A percentile compares a stretch with the other conserved stretches of the same genome.
Conservation (phyloP, 2,113 vertebrate species). For the Sorex araneus region DNA sequence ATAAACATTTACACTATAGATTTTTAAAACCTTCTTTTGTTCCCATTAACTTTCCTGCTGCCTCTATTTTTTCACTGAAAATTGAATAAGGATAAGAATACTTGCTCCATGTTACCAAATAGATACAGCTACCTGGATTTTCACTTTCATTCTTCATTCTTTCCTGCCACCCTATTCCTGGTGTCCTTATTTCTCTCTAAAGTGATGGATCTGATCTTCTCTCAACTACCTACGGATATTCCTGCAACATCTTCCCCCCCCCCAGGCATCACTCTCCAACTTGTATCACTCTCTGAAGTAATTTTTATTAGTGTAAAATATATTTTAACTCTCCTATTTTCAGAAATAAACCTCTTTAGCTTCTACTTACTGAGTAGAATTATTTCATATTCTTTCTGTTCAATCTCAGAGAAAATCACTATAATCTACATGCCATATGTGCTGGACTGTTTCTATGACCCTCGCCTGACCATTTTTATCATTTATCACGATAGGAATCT, state of each 20-base stretch:
- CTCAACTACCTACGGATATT: not conserved
- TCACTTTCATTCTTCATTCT: not conserved
- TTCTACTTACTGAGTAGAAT: not conserved
- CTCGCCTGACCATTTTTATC: not conserved
- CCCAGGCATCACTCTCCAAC: not conserved
- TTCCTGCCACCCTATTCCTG: not conserved
- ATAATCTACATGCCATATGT: not conserved
- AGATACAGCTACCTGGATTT: not conserved
- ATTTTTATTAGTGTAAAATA: not conserved
- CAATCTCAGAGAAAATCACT: not conserved
- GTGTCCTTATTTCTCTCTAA: not conserved
- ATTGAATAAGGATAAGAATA: not conserved
- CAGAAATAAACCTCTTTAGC: not conserved
- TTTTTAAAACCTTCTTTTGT: not conserved
- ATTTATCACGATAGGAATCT: not conserved
- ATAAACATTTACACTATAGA: not conserved
- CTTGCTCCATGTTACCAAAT: not conserved
- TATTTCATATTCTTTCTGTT: not conserved
- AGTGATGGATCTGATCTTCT: not conserved
- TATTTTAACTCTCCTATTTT: not conserved
- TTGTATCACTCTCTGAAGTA: not conserved
- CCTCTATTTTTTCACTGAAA: slow-evolving; percentile 3
- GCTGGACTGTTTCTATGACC: not conserved
- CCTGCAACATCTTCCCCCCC: not conserved
- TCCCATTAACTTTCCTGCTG: not conserved